Conservation (phyloP, 2,888 invertebrate genomes). For the Rhimphoctona megacephalus region DNA sequence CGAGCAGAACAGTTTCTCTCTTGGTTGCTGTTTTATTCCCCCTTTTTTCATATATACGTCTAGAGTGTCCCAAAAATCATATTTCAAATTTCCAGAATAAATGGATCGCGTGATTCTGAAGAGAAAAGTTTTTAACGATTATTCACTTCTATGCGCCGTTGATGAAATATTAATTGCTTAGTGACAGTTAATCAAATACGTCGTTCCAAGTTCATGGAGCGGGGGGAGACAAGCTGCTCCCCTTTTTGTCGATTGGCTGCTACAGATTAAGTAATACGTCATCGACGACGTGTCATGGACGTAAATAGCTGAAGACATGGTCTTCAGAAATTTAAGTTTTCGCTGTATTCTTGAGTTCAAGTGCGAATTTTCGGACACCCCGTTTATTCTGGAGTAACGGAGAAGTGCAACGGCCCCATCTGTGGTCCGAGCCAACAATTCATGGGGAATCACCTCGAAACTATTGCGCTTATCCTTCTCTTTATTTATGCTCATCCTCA, state of each 20-base stretch:
- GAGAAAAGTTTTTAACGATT: not conserved
- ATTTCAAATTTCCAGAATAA: not conserved
- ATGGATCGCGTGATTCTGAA: not conserved
- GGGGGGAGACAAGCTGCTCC: too few relatives aligned
- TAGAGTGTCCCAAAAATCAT: not conserved
- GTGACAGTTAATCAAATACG: not conserved
- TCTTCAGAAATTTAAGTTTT: not conserved
- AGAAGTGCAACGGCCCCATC: constrained; percentile 56
- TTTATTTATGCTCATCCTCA: constrained; percentile 11
- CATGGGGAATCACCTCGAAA: constrained; percentile 16
- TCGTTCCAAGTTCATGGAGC: not conserved
- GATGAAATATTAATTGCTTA: not conserved
- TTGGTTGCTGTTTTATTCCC: constrained; percentile 47
- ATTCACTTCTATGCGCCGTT: not conserved
- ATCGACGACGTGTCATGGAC: not conserved
- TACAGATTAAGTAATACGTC: not conserved
- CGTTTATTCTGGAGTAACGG: constrained; percentile 32
- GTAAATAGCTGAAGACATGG: not conserved
- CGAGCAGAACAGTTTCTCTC: constrained; percentile 53
- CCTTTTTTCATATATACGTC: not conserved
- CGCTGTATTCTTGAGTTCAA: not conserved
- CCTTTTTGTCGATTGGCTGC: not conserved
- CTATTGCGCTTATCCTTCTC: constrained; percentile 24
- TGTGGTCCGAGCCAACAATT: constrained; percentile 37
- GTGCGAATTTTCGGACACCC: not conserved